Percentiles rank a stretch among this genome's conserved stretches.
phyloP scores from a whole-genome alignment of 2,888 invertebrate genomes.

The Arenicola marina region DNA sequence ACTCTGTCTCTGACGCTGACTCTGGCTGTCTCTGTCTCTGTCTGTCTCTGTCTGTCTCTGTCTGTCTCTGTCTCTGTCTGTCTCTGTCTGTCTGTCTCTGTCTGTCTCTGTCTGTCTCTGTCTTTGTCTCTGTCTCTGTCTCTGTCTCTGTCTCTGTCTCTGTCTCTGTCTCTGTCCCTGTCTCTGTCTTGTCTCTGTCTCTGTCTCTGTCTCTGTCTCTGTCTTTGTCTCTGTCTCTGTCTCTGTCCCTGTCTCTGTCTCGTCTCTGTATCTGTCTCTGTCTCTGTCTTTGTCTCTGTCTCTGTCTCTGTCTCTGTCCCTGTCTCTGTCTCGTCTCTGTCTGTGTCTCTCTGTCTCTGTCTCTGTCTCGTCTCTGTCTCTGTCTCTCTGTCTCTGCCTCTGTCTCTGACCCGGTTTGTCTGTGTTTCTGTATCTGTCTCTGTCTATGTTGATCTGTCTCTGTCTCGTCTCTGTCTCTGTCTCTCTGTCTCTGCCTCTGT shows the following conservation, averaged over 20 bases:
- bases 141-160: constrained; percentile 1
- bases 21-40: neutral
- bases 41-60: neutral
- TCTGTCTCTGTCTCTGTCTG: neutral
- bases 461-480: neutral
- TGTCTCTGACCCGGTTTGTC: neutral
- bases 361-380: neutral
- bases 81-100: neutral
- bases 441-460: neutral
- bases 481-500: neutral
- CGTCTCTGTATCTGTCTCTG: neutral
- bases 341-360: neutral
- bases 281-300: neutral
- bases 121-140: constrained; percentile 1
- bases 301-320: constrained; percentile 4
- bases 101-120: neutral
- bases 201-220: neutral
- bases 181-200: constrained; percentile 1
- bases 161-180: neutral
- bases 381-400: constrained; percentile 1
- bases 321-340: neutral
- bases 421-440: neutral
- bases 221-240: neutral
- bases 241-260: neutral
- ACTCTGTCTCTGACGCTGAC: neutral